Conservation (phyloP, 2,888 invertebrate species). For the Drosophila neotestacea region DNA sequence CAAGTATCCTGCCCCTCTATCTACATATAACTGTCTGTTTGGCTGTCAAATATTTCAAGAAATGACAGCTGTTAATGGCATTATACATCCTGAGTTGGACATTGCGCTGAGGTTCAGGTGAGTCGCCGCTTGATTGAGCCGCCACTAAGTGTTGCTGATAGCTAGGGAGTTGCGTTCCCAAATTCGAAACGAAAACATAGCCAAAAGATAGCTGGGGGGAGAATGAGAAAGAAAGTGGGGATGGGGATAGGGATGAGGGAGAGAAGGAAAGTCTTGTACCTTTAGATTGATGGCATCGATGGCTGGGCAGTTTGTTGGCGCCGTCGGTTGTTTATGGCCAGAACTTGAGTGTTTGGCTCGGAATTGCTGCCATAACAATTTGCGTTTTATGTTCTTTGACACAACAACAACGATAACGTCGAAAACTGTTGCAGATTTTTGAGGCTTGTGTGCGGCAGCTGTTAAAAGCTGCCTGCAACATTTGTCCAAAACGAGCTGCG, state of each 20-base stretch:
- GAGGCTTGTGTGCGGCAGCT: conserved; percentile 20
- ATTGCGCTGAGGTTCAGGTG: conserved; percentile 29
- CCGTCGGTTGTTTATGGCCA: conserved; percentile 42
- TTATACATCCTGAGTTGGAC: conserved; percentile 57
- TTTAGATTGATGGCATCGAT: conserved; percentile 61
- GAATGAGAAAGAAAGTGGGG: neutral
- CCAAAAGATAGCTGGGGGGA: neutral
- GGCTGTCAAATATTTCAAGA: conserved; percentile 75
- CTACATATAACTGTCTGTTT: conserved; percentile 31
- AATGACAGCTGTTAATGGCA: conserved; percentile 81
- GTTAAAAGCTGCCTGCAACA: conserved; percentile 41
- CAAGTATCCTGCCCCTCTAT: conserved; percentile 2
- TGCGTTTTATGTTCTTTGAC: conserved; percentile 62
- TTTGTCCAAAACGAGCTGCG: conserved; percentile 57
- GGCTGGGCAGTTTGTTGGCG: conserved; percentile 23
- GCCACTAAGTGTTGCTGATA: conserved; percentile 51
- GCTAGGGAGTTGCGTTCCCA: conserved; percentile 15
- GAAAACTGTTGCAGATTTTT: conserved; percentile 52
- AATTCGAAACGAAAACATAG: conserved; percentile 1
- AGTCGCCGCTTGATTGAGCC: conserved; percentile 47
- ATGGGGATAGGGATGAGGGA: neutral
- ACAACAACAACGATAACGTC: neutral
- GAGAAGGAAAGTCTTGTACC: conserved; percentile 13
- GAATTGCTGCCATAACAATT: conserved; percentile 57
- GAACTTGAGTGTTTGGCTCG: conserved; percentile 49